Conservation (phyloP, 2,113 vertebrate species). For the Eulemur macaco region DNA sequence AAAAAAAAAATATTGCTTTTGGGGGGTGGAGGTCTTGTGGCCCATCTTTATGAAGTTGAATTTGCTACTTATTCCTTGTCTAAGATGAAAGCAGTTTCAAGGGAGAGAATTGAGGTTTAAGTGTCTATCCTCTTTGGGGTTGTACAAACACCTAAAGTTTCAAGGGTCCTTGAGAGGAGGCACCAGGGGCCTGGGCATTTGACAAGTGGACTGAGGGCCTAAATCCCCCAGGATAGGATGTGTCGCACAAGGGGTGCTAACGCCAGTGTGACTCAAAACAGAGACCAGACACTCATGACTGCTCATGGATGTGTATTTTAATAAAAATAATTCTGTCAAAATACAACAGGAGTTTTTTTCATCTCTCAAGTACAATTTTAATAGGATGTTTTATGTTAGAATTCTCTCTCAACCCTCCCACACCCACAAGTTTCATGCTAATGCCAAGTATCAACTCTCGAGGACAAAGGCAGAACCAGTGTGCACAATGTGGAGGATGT, state of each 20-base stretch:
- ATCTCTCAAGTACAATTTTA: conserved; percentile 94
- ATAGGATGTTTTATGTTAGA: conserved; percentile 88
- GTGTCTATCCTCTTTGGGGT: not conserved
- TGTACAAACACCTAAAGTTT: not conserved
- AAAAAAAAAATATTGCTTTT: not conserved
- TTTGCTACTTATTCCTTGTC: not conserved
- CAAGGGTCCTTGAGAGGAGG: conserved; percentile 2
- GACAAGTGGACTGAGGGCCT: not conserved
- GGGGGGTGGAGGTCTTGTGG: not conserved
- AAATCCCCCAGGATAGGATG: not conserved
- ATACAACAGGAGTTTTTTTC: conserved; percentile 97
- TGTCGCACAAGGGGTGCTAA: not conserved
- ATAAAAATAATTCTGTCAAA: conserved; percentile 99
- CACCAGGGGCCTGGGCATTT: not conserved
- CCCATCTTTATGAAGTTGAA: conserved; percentile 8
- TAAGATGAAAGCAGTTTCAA: conserved; percentile 30
- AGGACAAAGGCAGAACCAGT: conserved; percentile 92
- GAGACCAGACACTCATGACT: conserved; percentile 73
- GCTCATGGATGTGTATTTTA: conserved; percentile 98
- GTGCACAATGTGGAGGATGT: conserved; percentile 87
- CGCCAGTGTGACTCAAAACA: conserved; percentile 55
- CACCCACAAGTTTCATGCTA: conserved; percentile 92
- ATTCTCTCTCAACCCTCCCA: conserved; percentile 84
- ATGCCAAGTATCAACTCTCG: conserved; percentile 93
- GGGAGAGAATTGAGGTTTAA: not conserved